Conservation (phyloP, 2,113 vertebrate genomes). For the Gila orcuttii region DNA sequence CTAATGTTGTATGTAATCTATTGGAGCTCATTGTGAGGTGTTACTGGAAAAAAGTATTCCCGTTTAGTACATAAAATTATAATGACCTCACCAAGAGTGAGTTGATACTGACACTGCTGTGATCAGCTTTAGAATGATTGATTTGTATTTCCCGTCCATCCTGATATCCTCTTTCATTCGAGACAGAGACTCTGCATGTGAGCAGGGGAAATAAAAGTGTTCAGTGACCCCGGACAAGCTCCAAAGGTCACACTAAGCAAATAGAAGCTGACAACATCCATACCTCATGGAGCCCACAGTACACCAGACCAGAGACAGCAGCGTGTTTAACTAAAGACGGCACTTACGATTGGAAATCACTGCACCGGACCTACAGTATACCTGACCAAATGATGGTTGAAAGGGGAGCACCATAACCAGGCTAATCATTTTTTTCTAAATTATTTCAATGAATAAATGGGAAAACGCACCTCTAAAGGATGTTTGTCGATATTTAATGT, state of each 20-base stretch:
- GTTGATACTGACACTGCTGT: neutral
- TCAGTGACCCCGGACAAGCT: conserved; percentile 49
- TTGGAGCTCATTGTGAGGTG: too few species aligned
- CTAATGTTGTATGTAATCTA: too few species aligned
- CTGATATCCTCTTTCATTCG: neutral
- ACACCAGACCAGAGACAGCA: neutral
- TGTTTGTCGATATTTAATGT: too few species aligned
- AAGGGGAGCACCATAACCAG: neutral
- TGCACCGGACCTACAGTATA: neutral
- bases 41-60: too few species aligned
- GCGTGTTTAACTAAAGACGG: conserved; percentile 40
- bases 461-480: neutral
- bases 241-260: conserved; percentile 47
- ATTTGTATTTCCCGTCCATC: neutral
- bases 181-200: conserved; percentile 22
- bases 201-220: conserved; percentile 27
- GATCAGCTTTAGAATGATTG: neutral
- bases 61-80: neutral
- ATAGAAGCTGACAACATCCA: conserved; percentile 52
- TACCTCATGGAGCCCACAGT: conserved; percentile 35
- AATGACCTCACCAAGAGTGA: neutral
- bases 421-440: neutral
- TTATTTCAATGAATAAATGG: neutral
- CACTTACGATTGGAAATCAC: neutral
- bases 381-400: neutral